Conservation (phyloP, 2,888 invertebrate species). For the Brachyopa scutellaris region DNA sequence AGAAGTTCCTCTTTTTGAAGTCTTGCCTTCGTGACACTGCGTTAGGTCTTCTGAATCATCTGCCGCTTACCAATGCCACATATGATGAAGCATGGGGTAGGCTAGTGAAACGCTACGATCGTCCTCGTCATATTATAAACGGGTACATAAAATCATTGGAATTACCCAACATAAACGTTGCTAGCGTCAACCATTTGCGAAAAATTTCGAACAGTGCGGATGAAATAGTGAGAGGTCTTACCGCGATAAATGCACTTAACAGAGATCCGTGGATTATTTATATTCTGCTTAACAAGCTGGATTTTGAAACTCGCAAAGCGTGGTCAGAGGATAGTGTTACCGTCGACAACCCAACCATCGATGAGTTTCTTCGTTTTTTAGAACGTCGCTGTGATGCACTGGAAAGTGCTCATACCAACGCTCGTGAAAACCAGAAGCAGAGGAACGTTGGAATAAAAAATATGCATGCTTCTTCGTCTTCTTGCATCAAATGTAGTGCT, state of each 20-base stretch:
- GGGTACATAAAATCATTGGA: constrained; percentile 5
- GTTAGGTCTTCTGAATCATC: no score
- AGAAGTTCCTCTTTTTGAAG: no score
- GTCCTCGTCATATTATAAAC: no score
- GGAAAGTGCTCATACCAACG: no score
- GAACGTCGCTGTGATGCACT: constrained; percentile 51
- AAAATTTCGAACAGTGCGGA: constrained; percentile 50
- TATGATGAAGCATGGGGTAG: no score
- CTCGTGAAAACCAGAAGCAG: no score
- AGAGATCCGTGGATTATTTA: constrained; percentile 46
- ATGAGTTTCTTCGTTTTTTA: constrained; percentile 28
- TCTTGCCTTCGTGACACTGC: no score
- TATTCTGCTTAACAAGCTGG: constrained; percentile 34
- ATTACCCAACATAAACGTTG: neutral
- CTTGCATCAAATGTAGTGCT: constrained; percentile 2
- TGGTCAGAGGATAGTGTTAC: constrained; percentile 20
- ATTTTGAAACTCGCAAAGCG: constrained; percentile 20
- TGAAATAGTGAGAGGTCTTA: constrained; percentile 26
- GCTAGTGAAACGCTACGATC: no score
- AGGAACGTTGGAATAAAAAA: no score
- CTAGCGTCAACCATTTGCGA: constrained; percentile 18
- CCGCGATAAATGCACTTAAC: neutral
- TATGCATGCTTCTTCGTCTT: no score
- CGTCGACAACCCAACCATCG: constrained; percentile 1
- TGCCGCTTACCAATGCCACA: no score